These are phyloP conservation scores for Scalopus aquaticus DNA, from an alignment of 2,113 vertebrate genomes.

Conservation along the genomic window DNA sequence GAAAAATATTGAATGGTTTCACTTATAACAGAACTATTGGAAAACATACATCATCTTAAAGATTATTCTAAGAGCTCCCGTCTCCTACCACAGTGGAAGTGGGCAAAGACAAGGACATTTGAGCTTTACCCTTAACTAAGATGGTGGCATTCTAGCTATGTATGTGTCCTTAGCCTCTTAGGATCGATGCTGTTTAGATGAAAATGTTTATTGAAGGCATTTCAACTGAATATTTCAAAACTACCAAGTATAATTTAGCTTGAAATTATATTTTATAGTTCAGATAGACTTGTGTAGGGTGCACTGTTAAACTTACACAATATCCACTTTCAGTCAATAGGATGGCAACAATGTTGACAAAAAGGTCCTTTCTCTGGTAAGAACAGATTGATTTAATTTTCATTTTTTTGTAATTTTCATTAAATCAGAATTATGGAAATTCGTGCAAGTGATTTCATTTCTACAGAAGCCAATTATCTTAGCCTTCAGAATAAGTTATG, in stretches of 20 bases:
- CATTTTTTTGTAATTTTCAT: slow-evolving; percentile 43
- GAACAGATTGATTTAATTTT: background rate
- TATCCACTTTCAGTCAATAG: background rate
- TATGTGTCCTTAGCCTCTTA: background rate
- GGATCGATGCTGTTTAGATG: background rate
- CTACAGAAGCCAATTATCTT: slow-evolving; percentile 28
- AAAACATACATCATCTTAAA: background rate
- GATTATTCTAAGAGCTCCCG: background rate
- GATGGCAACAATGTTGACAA: background rate
- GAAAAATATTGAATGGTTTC: no score
- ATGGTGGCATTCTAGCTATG: background rate
- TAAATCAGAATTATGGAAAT: slow-evolving; percentile 50
- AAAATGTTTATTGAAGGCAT: slow-evolving; percentile 9
- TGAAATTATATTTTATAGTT: background rate
- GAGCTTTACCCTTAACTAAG: background rate
- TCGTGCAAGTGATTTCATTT: slow-evolving; percentile 17
- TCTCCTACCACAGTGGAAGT: background rate
- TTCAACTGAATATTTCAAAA: background rate
- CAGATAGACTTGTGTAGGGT: background rate
- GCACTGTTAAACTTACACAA: background rate
- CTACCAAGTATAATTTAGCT: background rate
- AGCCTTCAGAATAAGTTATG: slow-evolving; percentile 29
- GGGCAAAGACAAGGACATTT: background rate
- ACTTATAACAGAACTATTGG: no score
- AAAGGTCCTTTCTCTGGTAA: background rate